phyloP scores from a whole-genome alignment of 2,113 vertebrate genomes.

The Phaethon lepturus region DNA sequence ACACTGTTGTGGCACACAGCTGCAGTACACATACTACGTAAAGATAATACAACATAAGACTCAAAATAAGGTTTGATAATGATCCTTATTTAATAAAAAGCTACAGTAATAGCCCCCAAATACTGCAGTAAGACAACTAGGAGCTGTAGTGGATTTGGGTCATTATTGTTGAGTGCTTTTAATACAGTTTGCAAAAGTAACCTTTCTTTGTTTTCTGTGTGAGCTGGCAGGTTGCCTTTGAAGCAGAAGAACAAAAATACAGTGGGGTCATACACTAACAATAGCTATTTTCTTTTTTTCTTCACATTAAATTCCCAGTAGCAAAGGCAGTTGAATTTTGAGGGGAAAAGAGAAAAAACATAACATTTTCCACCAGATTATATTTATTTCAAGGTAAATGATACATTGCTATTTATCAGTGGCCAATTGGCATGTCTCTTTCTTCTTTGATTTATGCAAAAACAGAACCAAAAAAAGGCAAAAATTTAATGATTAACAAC shows the following conservation, averaged over 20 bases:
- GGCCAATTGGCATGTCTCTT: not conserved
- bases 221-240: conserved; percentile 4
- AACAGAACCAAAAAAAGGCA: not conserved
- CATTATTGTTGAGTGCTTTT: conserved; percentile 8
- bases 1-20: not conserved
- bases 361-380: not conserved
- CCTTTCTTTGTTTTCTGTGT: conserved; percentile 10
- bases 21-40: not conserved
- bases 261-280: not conserved
- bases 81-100: not conserved
- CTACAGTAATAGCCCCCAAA: not conserved
- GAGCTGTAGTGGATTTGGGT: not conserved
- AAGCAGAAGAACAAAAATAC: not conserved
- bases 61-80: not conserved
- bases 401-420: not conserved
- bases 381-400: not conserved
- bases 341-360: not conserved
- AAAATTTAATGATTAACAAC: not conserved
- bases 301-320: not conserved
- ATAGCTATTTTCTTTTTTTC: not conserved
- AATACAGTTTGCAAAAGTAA: conserved; percentile 13
- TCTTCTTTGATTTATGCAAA: conserved; percentile 11
- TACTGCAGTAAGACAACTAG: not conserved
- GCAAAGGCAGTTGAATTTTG: not conserved
- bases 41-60: not conserved